Percentiles rank a stretch among this genome's conserved stretches.
These are phyloP conservation scores for Gobio occitaniae DNA, from an alignment of 2,797 vertebrate species.

Conservation along the genomic window DNA sequence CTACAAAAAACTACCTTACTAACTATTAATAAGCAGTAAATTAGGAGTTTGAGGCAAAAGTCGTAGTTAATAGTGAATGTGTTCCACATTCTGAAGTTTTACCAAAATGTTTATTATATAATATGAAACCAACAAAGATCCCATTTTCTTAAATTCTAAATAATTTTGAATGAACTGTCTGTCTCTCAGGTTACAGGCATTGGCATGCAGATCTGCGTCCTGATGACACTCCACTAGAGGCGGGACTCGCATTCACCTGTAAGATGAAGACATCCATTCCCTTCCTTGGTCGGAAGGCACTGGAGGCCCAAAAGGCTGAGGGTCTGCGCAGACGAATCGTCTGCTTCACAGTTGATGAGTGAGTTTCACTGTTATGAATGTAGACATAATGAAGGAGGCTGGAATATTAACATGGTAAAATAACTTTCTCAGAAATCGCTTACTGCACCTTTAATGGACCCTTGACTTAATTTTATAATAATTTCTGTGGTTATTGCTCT, in stretches of 20 bases:
- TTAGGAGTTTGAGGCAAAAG: too few species aligned
- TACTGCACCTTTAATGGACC: neutral
- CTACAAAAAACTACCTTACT: too few species aligned
- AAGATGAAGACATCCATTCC: conserved; percentile 86
- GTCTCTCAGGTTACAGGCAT: conserved; percentile 90
- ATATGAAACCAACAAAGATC: neutral
- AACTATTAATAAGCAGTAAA: too few species aligned
- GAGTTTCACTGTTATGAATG: conserved; percentile 66
- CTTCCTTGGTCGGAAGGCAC: conserved; percentile 87
- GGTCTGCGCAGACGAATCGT: conserved; percentile 87
- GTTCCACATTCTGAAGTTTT: too few species aligned
- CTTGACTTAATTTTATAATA: neutral
- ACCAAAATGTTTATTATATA: neutral
- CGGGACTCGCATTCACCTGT: conserved; percentile 93
- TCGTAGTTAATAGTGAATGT: too few species aligned
- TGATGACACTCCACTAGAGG: conserved; percentile 91
- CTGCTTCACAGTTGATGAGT: conserved; percentile 93
- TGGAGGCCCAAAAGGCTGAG: conserved; percentile 84
- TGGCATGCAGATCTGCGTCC: conserved; percentile 94
- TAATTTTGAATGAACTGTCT: neutral
- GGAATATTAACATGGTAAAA: neutral
- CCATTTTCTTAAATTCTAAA: neutral
- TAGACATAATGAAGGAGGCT: neutral
- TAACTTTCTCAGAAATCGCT: neutral
- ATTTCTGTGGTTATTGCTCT: neutral